These are phyloP conservation scores for Bombus confusus DNA, from an alignment of 1,140 invertebrate species.

Conservation along the genomic window DNA sequence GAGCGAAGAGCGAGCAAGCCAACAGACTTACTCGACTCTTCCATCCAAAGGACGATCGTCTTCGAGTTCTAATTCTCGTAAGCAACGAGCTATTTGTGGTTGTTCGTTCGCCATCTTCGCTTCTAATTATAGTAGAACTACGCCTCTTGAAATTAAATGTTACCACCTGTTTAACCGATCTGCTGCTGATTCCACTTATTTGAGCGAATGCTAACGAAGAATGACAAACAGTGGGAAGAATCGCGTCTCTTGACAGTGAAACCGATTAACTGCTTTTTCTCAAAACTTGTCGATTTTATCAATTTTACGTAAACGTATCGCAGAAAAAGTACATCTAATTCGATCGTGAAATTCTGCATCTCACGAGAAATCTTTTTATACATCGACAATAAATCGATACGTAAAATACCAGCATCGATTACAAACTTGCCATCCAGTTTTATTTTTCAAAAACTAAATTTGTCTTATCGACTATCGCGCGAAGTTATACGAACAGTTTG, in stretches of 20 bases:
- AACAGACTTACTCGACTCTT: background rate
- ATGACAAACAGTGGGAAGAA: background rate
- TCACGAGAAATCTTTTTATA: too few relatives aligned
- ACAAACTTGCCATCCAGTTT: too few relatives aligned
- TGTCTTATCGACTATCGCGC: background rate
- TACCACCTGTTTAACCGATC: background rate
- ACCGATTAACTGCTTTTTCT: too few relatives aligned
- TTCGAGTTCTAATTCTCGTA: conserved; percentile 10
- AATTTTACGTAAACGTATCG: too few relatives aligned
- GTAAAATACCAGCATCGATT: background rate
- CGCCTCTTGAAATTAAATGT: background rate
- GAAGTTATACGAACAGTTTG: background rate
- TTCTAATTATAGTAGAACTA: background rate
- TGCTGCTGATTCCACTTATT: background rate
- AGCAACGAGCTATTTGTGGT: background rate
- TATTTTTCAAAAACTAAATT: background rate
- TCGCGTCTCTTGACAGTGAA: too few relatives aligned
- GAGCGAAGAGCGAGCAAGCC: too few relatives aligned
- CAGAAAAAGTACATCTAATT: too few relatives aligned
- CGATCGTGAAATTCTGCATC: too few relatives aligned
- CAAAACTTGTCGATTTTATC: too few relatives aligned
- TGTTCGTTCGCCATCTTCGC: background rate
- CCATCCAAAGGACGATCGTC: background rate
- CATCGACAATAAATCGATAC: too few relatives aligned
- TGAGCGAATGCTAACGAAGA: background rate